phyloP scores from a whole-genome alignment of 2,113 vertebrate genomes.

The Panurus biarmicus region DNA sequence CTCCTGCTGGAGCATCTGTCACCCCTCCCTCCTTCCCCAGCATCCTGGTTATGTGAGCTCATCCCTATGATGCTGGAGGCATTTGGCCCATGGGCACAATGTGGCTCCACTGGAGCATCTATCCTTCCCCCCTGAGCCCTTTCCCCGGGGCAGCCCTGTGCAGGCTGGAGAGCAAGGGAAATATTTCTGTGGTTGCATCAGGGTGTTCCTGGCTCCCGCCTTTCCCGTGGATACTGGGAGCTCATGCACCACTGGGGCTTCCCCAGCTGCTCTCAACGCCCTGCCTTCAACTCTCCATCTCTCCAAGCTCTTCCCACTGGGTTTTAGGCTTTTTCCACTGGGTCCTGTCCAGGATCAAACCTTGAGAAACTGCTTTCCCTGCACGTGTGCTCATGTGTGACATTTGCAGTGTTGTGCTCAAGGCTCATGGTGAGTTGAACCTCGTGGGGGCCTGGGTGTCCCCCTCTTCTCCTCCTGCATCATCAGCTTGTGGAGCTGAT shows the following conservation, averaged over 20 bases:
- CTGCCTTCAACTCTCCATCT: neutral
- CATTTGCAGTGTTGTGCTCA: fast-evolving
- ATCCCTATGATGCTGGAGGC: neutral
- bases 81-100: neutral
- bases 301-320: neutral
- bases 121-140: neutral
- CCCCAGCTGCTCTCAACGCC: neutral
- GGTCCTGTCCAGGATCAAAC: neutral
- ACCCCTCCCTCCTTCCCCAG: neutral
- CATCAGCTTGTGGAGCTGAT: neutral
- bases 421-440: neutral
- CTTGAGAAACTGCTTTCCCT: neutral
- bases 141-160: neutral
- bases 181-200: conserved; percentile 60
- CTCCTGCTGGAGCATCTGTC: neutral
- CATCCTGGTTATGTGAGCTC: neutral
- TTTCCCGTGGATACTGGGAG: neutral
- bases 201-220: conserved; percentile 37
- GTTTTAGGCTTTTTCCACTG: neutral
- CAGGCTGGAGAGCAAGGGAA: conserved; percentile 15
- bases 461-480: neutral
- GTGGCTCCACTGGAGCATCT: neutral
- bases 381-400: fast-evolving
- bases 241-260: neutral
- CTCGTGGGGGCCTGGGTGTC: neutral